phyloP scores from a whole-genome alignment of 2,113 vertebrate species.

The Stigmatopora argus region DNA sequence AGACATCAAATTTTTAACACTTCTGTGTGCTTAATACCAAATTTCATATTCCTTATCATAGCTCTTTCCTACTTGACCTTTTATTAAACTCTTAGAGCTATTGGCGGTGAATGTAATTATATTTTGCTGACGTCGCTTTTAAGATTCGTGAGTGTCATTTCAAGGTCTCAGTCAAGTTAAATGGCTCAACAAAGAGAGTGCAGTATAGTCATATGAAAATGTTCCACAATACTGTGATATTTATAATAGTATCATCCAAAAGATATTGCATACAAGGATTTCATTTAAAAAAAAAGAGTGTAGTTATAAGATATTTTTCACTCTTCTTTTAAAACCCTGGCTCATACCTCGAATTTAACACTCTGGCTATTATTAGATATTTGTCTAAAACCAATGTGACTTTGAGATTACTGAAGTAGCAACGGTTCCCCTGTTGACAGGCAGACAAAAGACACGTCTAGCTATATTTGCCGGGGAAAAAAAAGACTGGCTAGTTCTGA shows the following conservation, averaged over 20 bases:
- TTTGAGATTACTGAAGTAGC: slow-evolving; percentile 58
- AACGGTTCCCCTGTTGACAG: slow-evolving; percentile 47
- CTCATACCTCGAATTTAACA: slow-evolving; percentile 33
- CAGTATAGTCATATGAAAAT: slow-evolving; percentile 20
- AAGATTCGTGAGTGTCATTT: slow-evolving; percentile 29
- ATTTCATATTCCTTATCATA: slow-evolving; percentile 23
- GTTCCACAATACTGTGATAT: slow-evolving; percentile 25
- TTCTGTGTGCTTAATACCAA: slow-evolving; percentile 17
- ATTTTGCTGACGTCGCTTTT: slow-evolving; percentile 42
- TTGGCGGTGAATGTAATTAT: slow-evolving; percentile 35
- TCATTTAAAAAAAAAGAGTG: slow-evolving; percentile 37
- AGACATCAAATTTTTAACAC: slow-evolving; percentile 13
- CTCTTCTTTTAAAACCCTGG: slow-evolving; percentile 23
- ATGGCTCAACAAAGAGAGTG: slow-evolving; percentile 10
- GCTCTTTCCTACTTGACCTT: slow-evolving; percentile 16
- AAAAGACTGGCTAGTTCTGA: slow-evolving; percentile 29
- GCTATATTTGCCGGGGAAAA: slow-evolving; percentile 36
- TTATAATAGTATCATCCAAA: slow-evolving; percentile 25
- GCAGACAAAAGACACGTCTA: slow-evolving; percentile 33
- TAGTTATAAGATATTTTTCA: slow-evolving; percentile 36
- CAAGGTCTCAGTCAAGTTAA: slow-evolving; percentile 43
- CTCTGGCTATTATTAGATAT: slow-evolving; percentile 57
- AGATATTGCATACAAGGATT: slow-evolving; percentile 22
- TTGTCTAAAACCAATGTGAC: slow-evolving; percentile 49
- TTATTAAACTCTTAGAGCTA: slow-evolving; percentile 22